Evolutionary conservation across 2,113 vertebrate genomes (phyloP), one percentile per base, ranked within the genome.

Genomic region (Riparia riparia): DNA sequence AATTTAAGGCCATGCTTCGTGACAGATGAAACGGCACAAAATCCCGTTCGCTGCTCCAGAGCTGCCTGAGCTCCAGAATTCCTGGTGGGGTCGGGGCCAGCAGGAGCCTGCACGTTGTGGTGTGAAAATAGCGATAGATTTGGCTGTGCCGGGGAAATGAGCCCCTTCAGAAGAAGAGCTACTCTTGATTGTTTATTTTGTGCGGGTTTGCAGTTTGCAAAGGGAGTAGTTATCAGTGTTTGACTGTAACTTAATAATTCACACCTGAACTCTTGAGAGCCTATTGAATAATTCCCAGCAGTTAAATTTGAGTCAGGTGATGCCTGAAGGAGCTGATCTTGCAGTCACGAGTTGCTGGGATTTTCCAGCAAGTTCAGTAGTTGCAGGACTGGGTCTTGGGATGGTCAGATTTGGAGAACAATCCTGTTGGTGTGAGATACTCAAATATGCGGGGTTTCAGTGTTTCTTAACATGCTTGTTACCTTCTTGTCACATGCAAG

Each of bases 41-140:
- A 14, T 65, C 10, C 50, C 4, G 0, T 10, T 37, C 0, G 5
- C 15, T 42, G 26, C n/a, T 82, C 9, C 6, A 4, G 34, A 20
- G 65, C 65, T 65, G 54, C 10, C 14, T 34, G 21, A 17, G 26
- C 26, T 41, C 11, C 42, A 34, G 57, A 5, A 17, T 17, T 12
- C 18, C 14, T 28, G 14, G 28, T 31, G 42, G 34, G 15, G 41
- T 1, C 13, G 28, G 12, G 53, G 39, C 37, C 11, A 8, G 60
- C 39, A 1, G 54, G 14, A 26, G 7, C 3, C 14, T 2, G 26
- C 14, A 0, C 1, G 1, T 1, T 31, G 8, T 4, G 3, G 0
- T 3, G 0, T 47, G 49, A 3, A 4, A 41, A 47, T 3, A 29
- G 54, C 9, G 26, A 9, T 7, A 1, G 68, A 28, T 69, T 53